A percentile compares a stretch with the other conserved stretches of the same genome.
These are phyloP conservation scores for Choristoneura fumiferana DNA, from an alignment of 1,140 invertebrate genomes.

Conservation along the genomic window DNA sequence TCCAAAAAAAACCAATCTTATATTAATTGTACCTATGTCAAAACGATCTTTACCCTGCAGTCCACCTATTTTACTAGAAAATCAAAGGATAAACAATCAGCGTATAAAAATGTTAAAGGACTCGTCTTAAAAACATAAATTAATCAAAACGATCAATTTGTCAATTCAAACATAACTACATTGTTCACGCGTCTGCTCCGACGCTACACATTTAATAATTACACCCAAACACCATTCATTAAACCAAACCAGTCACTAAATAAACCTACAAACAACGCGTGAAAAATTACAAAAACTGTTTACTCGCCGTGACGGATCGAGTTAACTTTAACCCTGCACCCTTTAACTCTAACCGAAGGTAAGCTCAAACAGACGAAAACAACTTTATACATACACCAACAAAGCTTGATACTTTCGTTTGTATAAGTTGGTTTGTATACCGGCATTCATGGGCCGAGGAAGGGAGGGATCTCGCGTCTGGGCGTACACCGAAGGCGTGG, in stretches of 20 bases:
- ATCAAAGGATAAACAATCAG: too few relatives aligned
- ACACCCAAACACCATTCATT: slow-evolving; percentile 24
- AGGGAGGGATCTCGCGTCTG: slow-evolving; percentile 41
- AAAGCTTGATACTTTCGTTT: background rate
- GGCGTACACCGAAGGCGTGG: slow-evolving; percentile 41
- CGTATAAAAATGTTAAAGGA: too few relatives aligned
- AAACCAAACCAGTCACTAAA: slow-evolving; percentile 45
- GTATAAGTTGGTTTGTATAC: background rate
- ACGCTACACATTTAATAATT: slow-evolving; percentile 43
- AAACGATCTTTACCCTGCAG: too few relatives aligned
- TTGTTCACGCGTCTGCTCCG: slow-evolving; percentile 32
- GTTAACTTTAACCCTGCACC: slow-evolving; percentile 52
- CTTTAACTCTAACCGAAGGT: slow-evolving; percentile 24
- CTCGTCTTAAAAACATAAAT: background rate
- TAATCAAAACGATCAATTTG: slow-evolving; percentile 52
- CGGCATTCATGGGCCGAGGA: slow-evolving; percentile 18
- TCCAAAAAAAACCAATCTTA: too few relatives aligned
- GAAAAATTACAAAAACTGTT: slow-evolving; percentile 60
- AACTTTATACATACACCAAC: background rate
- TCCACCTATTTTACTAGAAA: too few relatives aligned
- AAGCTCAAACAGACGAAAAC: background rate
- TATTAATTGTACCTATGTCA: too few relatives aligned
- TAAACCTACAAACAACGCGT: slow-evolving; percentile 65
- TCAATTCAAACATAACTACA: slow-evolving; percentile 23
- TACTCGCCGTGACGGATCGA: slow-evolving; percentile 53